phyloP scores from a whole-genome alignment of 1,140 invertebrate genomes.

The Brachionus sp. region DNA sequence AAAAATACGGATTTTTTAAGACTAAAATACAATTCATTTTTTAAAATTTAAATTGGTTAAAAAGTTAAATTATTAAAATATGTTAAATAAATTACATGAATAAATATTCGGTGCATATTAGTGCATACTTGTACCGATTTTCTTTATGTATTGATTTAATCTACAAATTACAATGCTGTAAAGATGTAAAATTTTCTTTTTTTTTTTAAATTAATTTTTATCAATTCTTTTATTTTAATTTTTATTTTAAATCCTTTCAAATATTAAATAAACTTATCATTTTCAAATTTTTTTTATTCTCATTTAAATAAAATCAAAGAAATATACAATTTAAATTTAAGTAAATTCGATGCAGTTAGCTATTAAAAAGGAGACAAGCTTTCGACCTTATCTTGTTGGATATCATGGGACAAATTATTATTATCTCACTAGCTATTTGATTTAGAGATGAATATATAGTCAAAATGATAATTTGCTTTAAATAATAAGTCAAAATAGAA shows the following conservation, averaged over 20 bases:
- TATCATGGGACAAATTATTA: too few relatives aligned
- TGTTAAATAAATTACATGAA: background rate
- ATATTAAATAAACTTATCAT: conserved; percentile 18
- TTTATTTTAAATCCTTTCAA: background rate
- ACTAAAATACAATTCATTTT: background rate
- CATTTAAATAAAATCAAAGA: too few relatives aligned
- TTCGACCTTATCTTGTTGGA: background rate
- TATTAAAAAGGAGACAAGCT: too few relatives aligned
- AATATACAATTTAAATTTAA: too few relatives aligned
- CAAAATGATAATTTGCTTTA: too few relatives aligned
- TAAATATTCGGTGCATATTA: background rate
- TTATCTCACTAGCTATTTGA: too few relatives aligned
- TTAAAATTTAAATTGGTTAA: background rate
- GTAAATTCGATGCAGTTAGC: too few relatives aligned
- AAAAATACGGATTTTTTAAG: background rate
- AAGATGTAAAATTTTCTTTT: conserved; percentile 29
- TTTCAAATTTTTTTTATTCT: too few relatives aligned
- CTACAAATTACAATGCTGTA: background rate
- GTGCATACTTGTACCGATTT: background rate
- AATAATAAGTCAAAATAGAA: too few relatives aligned
- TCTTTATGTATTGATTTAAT: background rate
- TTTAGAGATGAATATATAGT: too few relatives aligned
- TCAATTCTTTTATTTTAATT: background rate
- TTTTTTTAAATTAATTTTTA: background rate
- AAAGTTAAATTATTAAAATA: background rate